phyloP scores from a whole-genome alignment of 2,113 vertebrate genomes.

The Rousettus leschenaultii region DNA sequence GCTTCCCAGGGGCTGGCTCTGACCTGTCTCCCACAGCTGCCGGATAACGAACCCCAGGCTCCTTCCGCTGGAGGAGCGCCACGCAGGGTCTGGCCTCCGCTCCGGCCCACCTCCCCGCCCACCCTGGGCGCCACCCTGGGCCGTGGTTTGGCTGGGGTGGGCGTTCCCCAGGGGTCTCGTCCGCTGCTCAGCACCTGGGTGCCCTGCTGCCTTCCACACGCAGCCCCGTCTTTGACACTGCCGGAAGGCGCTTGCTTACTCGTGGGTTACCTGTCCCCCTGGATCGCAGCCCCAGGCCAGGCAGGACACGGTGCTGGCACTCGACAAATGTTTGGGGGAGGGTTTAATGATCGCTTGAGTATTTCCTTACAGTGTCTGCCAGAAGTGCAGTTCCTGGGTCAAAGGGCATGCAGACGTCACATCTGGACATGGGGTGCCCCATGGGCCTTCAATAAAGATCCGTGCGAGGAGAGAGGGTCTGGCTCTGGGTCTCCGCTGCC shows the following conservation, averaged over 20 bases:
- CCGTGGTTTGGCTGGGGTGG: too few species aligned
- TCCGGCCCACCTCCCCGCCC: neutral
- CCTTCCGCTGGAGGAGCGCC: too few species aligned
- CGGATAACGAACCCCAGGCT: too few species aligned
- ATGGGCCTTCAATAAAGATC: neutral
- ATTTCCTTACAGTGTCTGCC: neutral
- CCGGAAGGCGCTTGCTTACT: neutral
- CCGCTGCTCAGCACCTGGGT: accelerated
- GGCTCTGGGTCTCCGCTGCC: accelerated
- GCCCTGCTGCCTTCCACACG: neutral
- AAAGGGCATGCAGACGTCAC: neutral
- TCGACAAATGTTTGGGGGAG: accelerated
- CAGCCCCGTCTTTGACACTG: accelerated
- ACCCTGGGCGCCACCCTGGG: too few species aligned
- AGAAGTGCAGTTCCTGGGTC: neutral
- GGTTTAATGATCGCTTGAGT: accelerated
- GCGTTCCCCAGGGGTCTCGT: neutral
- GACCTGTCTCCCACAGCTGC: too few species aligned
- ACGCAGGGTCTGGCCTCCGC: neutral
- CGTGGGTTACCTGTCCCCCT: neutral
- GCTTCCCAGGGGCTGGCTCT: too few species aligned
- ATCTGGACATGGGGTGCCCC: accelerated
- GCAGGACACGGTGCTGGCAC: neutral
- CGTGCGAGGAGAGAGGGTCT: neutral
- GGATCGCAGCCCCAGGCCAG: accelerated